Evolutionary conservation across 2,888 invertebrate genomes (phyloP), one percentile per base, ranked within the genome.

Genomic region (Ochropacha duplaris): DNA sequence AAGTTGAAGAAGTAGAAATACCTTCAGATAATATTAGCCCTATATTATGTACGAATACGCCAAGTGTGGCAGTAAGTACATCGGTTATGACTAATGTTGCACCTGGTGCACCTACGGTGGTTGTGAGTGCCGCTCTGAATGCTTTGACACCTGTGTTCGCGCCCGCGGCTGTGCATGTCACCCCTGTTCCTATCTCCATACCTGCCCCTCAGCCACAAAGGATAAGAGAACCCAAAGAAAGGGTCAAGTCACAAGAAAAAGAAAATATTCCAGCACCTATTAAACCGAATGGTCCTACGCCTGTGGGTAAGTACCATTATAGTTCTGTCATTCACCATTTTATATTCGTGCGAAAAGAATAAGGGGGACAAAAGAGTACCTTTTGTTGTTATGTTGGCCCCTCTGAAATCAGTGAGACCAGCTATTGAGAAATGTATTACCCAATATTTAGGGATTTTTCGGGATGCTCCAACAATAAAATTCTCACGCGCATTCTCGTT

Each of bases 191-290:
- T 52, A 24, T 22, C 19, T 52, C 70, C 2, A 57, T 72, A 14
- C 61, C 64, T 31, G 66, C 66, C 50, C 84, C 87, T 2, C 84
- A 84, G 57, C 85, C 87, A 5, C 88, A 88, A 56, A 78, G 86
- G 62, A 73, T 85, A 70, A 74, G 86, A 60, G 86, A 87, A 57
- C 79, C 83, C 24, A 79, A 83, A 56, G 86, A 86, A 60, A 72
- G 83, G 61, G 55, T 78, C 3, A 82, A 73, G 58, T 78, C 58
- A 12, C 67, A 71, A 58, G 81, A 79, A 52, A 78, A 75, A 28
- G 79, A 77, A 24, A 54, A 55, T 26, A 50, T 56, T 26, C 50
- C 69, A 50, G 59, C 63, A n/a, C 50, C 65, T 12, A 69, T 54
- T 50, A 81, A 77, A 61, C 66, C 71, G n/a, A 87, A 88, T 59